phyloP scores from a whole-genome alignment of 64 coral and sea anemone species.

The Catalaphyllia jardinei region DNA sequence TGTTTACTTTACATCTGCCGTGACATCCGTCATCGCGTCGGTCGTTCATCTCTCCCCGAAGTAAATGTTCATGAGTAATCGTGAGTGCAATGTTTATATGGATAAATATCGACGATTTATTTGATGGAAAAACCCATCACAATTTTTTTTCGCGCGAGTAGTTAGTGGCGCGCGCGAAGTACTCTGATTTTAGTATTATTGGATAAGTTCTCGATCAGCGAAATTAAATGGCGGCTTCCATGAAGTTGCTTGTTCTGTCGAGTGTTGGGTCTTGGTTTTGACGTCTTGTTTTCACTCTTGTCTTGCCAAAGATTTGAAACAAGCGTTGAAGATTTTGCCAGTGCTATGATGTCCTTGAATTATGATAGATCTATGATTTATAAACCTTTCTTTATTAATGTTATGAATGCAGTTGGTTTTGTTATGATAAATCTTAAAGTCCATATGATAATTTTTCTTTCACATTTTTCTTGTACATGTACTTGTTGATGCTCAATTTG shows the following conservation, averaged over 20 bases:
- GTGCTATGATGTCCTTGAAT: background rate
- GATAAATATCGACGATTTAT: background rate
- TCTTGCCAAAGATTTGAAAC: background rate
- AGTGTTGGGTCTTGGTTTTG: background rate
- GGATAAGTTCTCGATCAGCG: background rate
- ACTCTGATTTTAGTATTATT: background rate
- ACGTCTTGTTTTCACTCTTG: background rate
- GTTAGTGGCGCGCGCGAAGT: background rate
- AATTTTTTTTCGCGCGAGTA: too few relatives aligned
- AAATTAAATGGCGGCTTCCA: slow-evolving; percentile 1
- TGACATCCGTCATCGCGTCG: background rate
- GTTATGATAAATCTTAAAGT: background rate
- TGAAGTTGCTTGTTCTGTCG: background rate
- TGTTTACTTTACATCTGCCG: slow-evolving; percentile 6
- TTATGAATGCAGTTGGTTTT: background rate
- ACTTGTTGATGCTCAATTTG: background rate
- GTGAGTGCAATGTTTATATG: slow-evolving; percentile 20
- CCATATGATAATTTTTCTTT: background rate
- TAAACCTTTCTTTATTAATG: background rate
- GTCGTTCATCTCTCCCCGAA: background rate
- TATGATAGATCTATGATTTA: too few relatives aligned
- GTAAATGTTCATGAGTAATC: background rate
- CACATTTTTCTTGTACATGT: background rate
- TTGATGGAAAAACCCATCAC: background rate
- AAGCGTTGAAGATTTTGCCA: background rate